Evolutionary conservation across 2,113 vertebrate genomes (phyloP), one percentile per base, ranked within the genome.

Genomic region (Cricetomys ansorgei): DNA sequence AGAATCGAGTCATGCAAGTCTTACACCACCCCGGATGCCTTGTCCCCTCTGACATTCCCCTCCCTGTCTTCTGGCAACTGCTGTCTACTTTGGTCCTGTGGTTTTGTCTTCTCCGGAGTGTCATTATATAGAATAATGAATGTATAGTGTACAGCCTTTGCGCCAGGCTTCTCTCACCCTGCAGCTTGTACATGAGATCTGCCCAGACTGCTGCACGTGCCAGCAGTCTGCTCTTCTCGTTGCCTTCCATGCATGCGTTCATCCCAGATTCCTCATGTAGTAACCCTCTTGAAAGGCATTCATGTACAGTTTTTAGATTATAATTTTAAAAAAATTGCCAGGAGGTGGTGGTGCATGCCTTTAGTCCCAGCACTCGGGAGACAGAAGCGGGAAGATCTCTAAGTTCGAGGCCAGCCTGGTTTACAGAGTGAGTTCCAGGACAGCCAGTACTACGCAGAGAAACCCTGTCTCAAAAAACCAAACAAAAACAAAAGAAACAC

Each of bases 181-280:
- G 70, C 37, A 59, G 0, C 21, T 9, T 2, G 6, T 31, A 1
- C 23, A 1, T 34, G 40, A 65, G 43, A 55, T 77, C 21, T 43
- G 12, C 77, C 48, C 43, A 23, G 3, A 21, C 7, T 7, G 19
- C 50, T 10, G 8, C 64, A 0, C 34, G 0, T 67, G 16, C 37
- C 29, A 5, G 0, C 7, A 37, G 27, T 72, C 57, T 5, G 2
- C 21, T 40, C 27, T 31, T 37, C 7, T 55, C 67, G 23, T 45
- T 65, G 75, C 50, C 6, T 55, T 86, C 45, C 37, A 3, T 15
- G 12, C 0, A 3, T 37, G 59, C 23, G 5, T 4, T 40, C 31
- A 57, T 67, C 27, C 6, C 37, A 27, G 43, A 67, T 45, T 21
- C 3, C 69, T 19, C 53, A 50, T 48, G 31, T 40, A 48, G 0